Evolutionary conservation across 2,797 vertebrate species (phyloP).

Genomic region (Bovichtus diacanthus): DNA sequence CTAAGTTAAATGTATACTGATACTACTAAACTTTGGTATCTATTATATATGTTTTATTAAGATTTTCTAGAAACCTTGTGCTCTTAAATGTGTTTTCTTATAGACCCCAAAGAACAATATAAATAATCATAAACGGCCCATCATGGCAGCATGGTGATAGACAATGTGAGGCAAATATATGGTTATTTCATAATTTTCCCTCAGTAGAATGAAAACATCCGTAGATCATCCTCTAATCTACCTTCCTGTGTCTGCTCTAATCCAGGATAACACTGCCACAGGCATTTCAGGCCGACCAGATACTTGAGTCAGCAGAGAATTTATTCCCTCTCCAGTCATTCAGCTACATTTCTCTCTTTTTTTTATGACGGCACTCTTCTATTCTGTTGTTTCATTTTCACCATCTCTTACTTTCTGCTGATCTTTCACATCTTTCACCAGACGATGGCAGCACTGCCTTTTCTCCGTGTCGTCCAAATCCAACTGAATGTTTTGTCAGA

Average conservation of each 20-base stretch:
- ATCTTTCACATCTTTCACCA: slow-evolving; percentile 65
- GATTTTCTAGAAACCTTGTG: background rate
- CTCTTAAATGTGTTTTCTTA: background rate
- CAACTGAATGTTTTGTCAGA: background rate
- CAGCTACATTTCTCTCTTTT: background rate
- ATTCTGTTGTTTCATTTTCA: slow-evolving; percentile 8
- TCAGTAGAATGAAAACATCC: slow-evolving; percentile 19
- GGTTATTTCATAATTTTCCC: background rate
- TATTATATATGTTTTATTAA: background rate
- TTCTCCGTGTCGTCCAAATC: slow-evolving; percentile 6
- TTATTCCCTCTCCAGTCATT: slow-evolving; percentile 24
- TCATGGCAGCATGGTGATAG: background rate
- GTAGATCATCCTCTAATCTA: slow-evolving; percentile 33
- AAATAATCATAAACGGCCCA: slow-evolving; percentile 40
- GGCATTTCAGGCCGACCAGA: slow-evolving; percentile 3
- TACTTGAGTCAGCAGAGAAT: slow-evolving; percentile 37
- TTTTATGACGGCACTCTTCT: background rate
- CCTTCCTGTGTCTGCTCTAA: slow-evolving; percentile 16
- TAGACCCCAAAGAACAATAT: background rate
- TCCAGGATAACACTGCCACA: slow-evolving; percentile 10
- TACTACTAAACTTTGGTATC: background rate
- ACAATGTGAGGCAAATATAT: background rate
- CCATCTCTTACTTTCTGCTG: slow-evolving; percentile 4
- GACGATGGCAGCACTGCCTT: slow-evolving; percentile 79
- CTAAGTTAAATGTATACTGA: background rate